A percentile compares a stretch with the other conserved stretches of the same genome.
phyloP scores from a whole-genome alignment of 2,888 invertebrate genomes.

The Laothoe populi region DNA sequence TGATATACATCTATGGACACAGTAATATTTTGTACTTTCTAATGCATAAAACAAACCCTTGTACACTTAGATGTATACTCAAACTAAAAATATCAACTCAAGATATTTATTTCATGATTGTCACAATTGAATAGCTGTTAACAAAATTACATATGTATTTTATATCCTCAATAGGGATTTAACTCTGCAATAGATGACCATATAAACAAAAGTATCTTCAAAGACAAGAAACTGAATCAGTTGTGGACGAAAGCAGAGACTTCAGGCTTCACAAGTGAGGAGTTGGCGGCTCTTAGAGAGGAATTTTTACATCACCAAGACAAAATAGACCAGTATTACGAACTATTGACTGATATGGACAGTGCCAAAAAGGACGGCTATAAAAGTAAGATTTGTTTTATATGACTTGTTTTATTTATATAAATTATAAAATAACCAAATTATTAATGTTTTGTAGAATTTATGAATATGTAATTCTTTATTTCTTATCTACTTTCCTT shows the following conservation, averaged over 20 bases:
- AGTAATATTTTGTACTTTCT: too few species aligned
- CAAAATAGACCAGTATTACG: slow-evolving; percentile 95
- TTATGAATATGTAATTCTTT: too few species aligned
- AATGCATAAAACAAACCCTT: too few species aligned
- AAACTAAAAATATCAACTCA: too few species aligned
- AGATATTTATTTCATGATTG: too few species aligned
- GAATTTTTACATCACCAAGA: slow-evolving; percentile 97
- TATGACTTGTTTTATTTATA: neutral
- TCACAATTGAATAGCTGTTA: too few species aligned
- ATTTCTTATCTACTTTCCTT: too few species aligned
- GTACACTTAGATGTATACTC: too few species aligned
- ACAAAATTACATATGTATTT: too few species aligned
- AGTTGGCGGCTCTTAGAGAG: slow-evolving; percentile 92
- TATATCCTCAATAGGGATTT: slow-evolving; percentile 49
- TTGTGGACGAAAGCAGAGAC: slow-evolving; percentile 95
- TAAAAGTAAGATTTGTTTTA: slow-evolving; percentile 85
- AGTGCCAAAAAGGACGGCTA: slow-evolving; percentile 83
- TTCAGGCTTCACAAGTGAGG: slow-evolving; percentile 94
- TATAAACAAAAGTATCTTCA: slow-evolving; percentile 91
- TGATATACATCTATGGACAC: too few species aligned
- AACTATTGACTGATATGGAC: slow-evolving; percentile 89
- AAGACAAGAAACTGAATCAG: slow-evolving; percentile 95
- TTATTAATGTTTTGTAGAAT: too few species aligned
- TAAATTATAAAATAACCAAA: neutral
- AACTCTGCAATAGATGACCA: slow-evolving; percentile 84